phyloP scores from a whole-genome alignment of 2,888 invertebrate species.

The Lasioglossum figueresi region DNA sequence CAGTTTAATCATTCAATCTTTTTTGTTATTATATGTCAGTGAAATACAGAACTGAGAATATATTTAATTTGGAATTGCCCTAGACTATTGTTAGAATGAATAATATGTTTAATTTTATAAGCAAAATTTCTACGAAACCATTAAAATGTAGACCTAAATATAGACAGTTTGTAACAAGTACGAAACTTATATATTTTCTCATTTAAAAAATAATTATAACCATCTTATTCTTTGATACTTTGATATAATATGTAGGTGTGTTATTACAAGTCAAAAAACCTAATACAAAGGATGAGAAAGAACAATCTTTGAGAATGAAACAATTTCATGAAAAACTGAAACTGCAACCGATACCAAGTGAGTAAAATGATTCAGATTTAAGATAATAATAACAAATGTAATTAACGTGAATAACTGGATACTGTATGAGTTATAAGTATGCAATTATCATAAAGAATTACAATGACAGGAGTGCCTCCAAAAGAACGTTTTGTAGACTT shows the following conservation, averaged over 20 bases:
- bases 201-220: constrained; percentile 16
- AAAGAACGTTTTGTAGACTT: constrained; percentile 72
- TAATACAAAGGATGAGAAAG: constrained; percentile 18
- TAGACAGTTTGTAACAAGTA: constrained; percentile 49
- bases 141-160: background rate
- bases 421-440: background rate
- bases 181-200: background rate
- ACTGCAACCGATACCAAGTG: constrained; percentile 72
- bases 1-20: background rate
- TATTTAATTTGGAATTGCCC: background rate
- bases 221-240: background rate
- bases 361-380: constrained; percentile 8
- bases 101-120: background rate
- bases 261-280: constrained; percentile 15
- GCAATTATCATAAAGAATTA: constrained; percentile 9
- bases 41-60: constrained; percentile 15
- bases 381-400: background rate
- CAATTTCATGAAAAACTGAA: constrained; percentile 76
- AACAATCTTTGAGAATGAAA: constrained; percentile 76
- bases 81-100: background rate
- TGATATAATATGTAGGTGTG: constrained; percentile 22
- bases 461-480: constrained; percentile 60
- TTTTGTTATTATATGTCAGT: constrained; percentile 13
- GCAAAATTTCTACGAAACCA: constrained; percentile 22
- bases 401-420: background rate